Evolutionary conservation across 2,797 vertebrate species (phyloP).

Genomic region (Paramormyrops hopkinsi): DNA sequence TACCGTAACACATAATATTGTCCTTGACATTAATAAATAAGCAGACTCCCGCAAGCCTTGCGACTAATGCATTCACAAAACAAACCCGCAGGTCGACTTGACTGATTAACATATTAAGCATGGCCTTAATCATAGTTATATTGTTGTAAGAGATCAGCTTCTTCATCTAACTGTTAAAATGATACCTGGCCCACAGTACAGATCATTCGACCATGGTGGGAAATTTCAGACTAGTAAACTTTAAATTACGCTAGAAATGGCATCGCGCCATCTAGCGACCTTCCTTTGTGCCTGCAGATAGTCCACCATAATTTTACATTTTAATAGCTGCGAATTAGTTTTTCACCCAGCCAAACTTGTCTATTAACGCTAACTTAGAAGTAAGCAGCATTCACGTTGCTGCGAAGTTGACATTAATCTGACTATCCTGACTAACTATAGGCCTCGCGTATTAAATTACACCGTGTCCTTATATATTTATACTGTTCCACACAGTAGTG

Average conservation of each 20-base stretch:
- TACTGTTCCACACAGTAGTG: not conserved
- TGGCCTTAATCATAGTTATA: not conserved
- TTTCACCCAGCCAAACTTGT: not conserved
- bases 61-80: not conserved
- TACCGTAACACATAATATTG: not conserved
- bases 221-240: not conserved
- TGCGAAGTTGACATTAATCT: not conserved
- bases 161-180: not conserved
- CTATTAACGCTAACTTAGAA: not conserved
- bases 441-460: not conserved
- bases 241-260: not conserved
- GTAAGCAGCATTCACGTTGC: not conserved
- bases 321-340: not conserved
- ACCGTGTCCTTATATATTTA: not conserved
- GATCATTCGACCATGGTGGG: not conserved
- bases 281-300: not conserved
- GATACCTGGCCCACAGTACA: not conserved
- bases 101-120: not conserved
- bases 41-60: not conserved
- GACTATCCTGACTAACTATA: not conserved
- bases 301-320: not conserved
- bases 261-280: not conserved
- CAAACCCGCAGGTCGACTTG: not conserved
- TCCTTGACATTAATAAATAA: slow-evolving; percentile 1
- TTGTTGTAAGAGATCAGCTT: not conserved